phyloP scores from a whole-genome alignment of 1,140 invertebrate genomes.

The Pararge aegeria region DNA sequence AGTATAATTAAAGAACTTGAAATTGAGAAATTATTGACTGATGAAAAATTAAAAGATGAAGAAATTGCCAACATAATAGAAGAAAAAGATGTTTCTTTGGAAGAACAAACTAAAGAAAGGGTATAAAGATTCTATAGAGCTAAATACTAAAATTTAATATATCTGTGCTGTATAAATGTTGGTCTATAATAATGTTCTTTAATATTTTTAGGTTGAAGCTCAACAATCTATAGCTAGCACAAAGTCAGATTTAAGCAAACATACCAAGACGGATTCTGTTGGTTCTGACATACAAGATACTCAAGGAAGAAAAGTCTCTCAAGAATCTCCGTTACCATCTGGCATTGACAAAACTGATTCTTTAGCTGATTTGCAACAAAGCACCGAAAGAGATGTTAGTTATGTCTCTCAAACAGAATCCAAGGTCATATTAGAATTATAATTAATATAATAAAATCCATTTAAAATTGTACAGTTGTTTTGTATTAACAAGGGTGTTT shows the following conservation, averaged over 20 bases:
- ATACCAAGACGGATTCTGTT: conserved; percentile 71
- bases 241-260: conserved; percentile 65
- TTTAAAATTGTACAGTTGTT: no score
- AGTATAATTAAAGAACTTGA: conserved; percentile 49
- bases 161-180: background rate
- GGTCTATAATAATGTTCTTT: conserved; percentile 9
- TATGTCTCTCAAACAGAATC: conserved; percentile 78
- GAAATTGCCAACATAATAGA: conserved; percentile 59
- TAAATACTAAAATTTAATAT: background rate
- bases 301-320: conserved; percentile 51
- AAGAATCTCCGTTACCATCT: conserved; percentile 66
- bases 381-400: conserved; percentile 74
- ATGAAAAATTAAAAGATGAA: conserved; percentile 67
- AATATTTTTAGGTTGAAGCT: conserved; percentile 50
- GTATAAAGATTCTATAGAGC: conserved; percentile 33
- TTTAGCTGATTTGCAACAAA: conserved; percentile 70
- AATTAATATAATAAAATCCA: no score
- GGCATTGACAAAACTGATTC: conserved; percentile 71
- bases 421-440: conserved; percentile 46
- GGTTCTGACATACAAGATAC: conserved; percentile 68
- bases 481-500: no score
- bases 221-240: conserved; percentile 59
- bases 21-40: conserved; percentile 56
- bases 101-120: conserved; percentile 57
- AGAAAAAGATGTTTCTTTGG: conserved; percentile 59